Percentiles rank a stretch among this genome's conserved stretches.
Evolutionary conservation across 2,797 vertebrate species (phyloP).

Genomic region (Allobates femoralis): DNA sequence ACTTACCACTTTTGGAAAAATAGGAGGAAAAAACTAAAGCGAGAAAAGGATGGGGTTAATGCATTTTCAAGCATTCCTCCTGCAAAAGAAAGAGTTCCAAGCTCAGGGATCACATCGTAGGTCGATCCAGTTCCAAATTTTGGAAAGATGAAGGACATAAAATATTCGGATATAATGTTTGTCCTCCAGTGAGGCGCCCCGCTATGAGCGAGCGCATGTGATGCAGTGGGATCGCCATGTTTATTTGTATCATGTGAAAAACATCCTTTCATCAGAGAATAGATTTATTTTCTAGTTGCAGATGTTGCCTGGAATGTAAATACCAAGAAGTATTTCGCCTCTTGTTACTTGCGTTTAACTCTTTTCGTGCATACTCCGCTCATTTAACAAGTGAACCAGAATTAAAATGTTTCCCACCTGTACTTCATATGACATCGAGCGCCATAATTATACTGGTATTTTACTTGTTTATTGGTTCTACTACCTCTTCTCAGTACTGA

Average conservation of each 20-base stretch:
- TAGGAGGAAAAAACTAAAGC: no score
- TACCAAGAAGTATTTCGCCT: not conserved
- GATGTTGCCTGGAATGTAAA: conserved; percentile 13
- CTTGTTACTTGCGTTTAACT: conserved; percentile 11
- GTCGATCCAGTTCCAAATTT: not conserved
- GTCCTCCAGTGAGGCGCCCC: not conserved
- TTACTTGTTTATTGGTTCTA: conserved; percentile 11
- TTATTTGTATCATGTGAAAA: not conserved
- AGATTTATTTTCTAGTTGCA: conserved; percentile 1
- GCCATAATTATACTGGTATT: conserved; percentile 6
- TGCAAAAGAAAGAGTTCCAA: no score
- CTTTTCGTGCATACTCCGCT: not conserved
- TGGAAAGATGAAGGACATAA: not conserved
- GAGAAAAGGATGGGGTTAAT: no score
- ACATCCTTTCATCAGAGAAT: not conserved
- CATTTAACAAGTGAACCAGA: not conserved
- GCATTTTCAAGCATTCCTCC: no score
- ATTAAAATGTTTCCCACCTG: conserved; percentile 6
- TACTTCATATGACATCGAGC: not conserved
- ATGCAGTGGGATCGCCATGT: not conserved
- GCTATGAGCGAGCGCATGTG: not conserved
- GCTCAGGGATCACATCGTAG: not conserved
- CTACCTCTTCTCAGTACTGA: not conserved
- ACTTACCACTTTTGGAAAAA: no score
- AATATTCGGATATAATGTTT: not conserved